Evolutionary conservation across 2,797 vertebrate genomes (phyloP).

Genomic region (Cynopterus sphinx): DNA sequence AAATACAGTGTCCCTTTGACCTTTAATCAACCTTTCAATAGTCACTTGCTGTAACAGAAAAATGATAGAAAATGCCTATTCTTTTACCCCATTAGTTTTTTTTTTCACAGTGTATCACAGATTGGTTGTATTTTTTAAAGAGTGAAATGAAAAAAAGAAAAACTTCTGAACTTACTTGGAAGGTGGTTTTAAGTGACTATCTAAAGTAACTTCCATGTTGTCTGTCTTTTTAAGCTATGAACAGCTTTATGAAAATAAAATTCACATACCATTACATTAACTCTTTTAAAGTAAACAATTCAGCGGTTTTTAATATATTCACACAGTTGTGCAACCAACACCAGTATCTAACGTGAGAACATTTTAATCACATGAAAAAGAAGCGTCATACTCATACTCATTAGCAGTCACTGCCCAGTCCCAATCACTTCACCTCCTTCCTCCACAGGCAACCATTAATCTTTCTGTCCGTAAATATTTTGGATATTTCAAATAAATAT

Average conservation of each 20-base stretch:
- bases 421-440: background rate
- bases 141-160: background rate
- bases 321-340: background rate
- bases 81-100: background rate
- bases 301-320: background rate
- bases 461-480: background rate
- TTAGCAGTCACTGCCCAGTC: background rate
- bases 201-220: background rate
- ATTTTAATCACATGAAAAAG: background rate
- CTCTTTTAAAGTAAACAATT: background rate
- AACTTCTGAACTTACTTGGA: slow-evolving; percentile 19
- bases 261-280: background rate
- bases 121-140: background rate
- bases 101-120: background rate
- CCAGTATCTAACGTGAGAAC: background rate
- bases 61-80: background rate
- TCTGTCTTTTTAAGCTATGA: background rate
- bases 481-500: background rate
- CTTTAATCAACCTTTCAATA: slow-evolving; percentile 53
- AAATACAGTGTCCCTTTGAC: slow-evolving; percentile 6
- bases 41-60: background rate
- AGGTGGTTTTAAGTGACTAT: background rate
- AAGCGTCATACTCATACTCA: background rate
- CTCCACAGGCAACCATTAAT: background rate
- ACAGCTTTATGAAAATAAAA: slow-evolving; percentile 13